Evolutionary conservation across 2,797 vertebrate genomes (phyloP), one percentile per base, ranked within the genome.

Genomic region (Avahi laniger): DNA sequence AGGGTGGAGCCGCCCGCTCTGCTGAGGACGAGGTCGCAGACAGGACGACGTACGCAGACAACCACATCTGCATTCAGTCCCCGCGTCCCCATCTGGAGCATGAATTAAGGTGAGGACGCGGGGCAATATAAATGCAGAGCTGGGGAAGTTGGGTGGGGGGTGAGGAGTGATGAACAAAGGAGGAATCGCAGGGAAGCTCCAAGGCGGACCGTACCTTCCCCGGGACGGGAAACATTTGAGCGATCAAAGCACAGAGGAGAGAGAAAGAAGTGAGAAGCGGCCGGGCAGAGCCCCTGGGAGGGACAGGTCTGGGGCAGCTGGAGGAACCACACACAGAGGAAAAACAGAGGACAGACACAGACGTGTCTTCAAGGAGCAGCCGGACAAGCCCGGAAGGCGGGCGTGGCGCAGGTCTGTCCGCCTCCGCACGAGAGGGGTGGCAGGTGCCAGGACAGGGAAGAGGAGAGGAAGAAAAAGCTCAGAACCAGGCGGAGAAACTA

Each of bases 211-310:
- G 54, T 79, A 4, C 22, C 87, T 0, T 7, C 87, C 48, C 73
- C 7, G 70, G 33, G 72, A 84, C 5, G 61, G 17, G 95, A 83
- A 0, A 3, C 15, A 61, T 84, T 48, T 72, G 89, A 89, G 93
- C 90, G 59, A 87, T 94, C 73, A 96, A 86, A 78, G 28, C 41
- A 35, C 13, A 46, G 54, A 75, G 33, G 2, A 38, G 91, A 97
- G 2, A 72, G 80, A 78, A 78, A 75, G 43, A 18, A 38, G 65
- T 22, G 35, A 22, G 65, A 67, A n/a, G 28, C 5, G 1, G 63
- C 63, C 4, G 14, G 17, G 63, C 33, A 18, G 38, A 43, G 8
- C 43, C 43, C 28, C 14, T 18, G 43, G 63, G 41, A 18, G 54
- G 48, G 5, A 7, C 11, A 4, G 67, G 20, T 20, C 85, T 30